Evolutionary conservation across 2,113 vertebrate genomes (phyloP).

Genomic region (Plecotus auritus): DNA sequence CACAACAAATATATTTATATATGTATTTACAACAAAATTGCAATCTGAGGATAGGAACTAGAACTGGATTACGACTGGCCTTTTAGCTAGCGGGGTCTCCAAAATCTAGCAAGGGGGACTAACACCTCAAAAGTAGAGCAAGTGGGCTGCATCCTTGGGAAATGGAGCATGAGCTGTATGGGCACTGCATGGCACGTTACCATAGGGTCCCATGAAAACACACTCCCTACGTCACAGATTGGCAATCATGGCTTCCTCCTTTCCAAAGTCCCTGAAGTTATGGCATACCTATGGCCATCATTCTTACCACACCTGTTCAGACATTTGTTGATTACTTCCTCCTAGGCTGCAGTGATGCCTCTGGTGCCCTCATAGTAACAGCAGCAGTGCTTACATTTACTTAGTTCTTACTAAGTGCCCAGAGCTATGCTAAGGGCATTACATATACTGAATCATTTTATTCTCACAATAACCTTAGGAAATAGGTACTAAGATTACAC

Average conservation of each 20-base stretch:
- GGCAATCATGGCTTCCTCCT: background rate
- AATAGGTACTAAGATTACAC: background rate
- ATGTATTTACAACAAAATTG: background rate
- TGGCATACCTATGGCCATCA: background rate
- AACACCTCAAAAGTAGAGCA: background rate
- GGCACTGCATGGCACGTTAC: background rate
- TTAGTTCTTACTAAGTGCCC: background rate
- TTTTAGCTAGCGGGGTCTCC: background rate
- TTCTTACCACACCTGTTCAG: background rate
- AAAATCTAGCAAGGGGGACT: background rate
- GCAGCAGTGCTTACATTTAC: background rate
- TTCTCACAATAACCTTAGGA: background rate
- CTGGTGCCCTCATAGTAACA: background rate
- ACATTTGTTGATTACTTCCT: background rate
- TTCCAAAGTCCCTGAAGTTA: background rate
- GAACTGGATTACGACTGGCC: background rate
- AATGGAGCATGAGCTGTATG: background rate
- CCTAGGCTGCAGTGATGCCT: background rate
- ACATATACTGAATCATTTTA: background rate
- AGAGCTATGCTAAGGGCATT: background rate
- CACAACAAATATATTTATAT: background rate
- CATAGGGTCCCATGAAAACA: background rate
- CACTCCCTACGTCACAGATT: background rate
- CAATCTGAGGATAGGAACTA: background rate
- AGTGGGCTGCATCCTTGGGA: background rate